Percentiles rank a stretch among this genome's conserved stretches.
Evolutionary conservation across 2,113 vertebrate genomes (phyloP).

Genomic region (Sorex araneus): DNA sequence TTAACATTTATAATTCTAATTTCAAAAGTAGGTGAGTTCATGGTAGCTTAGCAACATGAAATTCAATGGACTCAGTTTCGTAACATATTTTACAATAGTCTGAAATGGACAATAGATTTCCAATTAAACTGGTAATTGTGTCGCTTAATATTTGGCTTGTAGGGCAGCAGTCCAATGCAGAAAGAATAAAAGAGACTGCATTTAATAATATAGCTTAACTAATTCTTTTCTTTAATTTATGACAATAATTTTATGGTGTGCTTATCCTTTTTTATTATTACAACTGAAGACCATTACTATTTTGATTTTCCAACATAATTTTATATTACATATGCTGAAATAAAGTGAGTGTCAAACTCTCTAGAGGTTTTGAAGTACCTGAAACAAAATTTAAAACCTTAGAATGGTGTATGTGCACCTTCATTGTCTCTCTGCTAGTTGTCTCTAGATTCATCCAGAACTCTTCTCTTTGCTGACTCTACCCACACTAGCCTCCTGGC

Average conservation of each 20-base stretch:
- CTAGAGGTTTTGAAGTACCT: neutral
- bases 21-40: slow-evolving; percentile 55
- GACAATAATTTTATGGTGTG: slow-evolving; percentile 42
- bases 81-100: slow-evolving; percentile 48
- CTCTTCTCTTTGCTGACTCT: neutral
- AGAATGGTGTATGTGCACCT: neutral
- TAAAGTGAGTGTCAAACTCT: neutral
- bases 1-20: slow-evolving; percentile 62
- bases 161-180: slow-evolving; percentile 22
- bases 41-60: slow-evolving; percentile 76
- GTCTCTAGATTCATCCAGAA: neutral
- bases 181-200: slow-evolving; percentile 19
- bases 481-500: neutral
- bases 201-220: slow-evolving; percentile 27
- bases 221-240: slow-evolving; percentile 58
- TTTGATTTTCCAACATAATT: slow-evolving; percentile 36
- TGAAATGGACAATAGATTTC: slow-evolving; percentile 63
- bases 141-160: slow-evolving; percentile 68
- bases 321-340: slow-evolving; percentile 26
- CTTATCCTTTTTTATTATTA: neutral
- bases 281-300: neutral
- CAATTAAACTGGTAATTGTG: slow-evolving; percentile 76
- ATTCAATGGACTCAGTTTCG: slow-evolving; percentile 61
- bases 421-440: neutral
- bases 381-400: neutral